Base-by-base conservation (phyloP, 2,797 vertebrate species). In the Zenarchopterus dispar region DNA sequence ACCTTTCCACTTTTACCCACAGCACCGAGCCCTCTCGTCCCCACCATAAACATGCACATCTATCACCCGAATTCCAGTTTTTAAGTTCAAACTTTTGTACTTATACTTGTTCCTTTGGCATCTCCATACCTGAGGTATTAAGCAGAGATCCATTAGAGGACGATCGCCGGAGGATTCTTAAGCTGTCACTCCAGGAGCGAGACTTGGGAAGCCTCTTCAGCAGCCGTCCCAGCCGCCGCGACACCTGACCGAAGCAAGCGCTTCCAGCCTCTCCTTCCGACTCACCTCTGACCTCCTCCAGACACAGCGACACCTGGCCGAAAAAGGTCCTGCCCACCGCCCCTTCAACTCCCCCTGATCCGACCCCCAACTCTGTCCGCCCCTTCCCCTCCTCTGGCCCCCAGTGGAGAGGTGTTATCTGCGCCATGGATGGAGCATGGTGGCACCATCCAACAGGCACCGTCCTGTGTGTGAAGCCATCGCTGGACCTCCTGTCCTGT, bases 131-230 rank as follows among this genome's bases (percentile, higher is more conserved):
- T 93, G 93, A 87, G 63, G 80, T 62, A 73, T 84, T 70, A 52
- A 94, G 85, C 81, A 92, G 89, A 16, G 91, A 90, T 70, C 94
- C 91, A 21, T 93, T 94, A 26, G 92, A 93, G 31, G 92, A 91
- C 1, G 89, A 89, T n/a, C 94, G 87, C 8, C 90, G 86, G 54
- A 93, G 91, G 78, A 91, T 81, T 62, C 88, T 80, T 41, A 94
- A 88, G 67, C 94, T 91, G 79, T 92, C 90, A 0, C 94, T 88
- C 91, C 95, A 94, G 36, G 94, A 90, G 59, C 88, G 92, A 3
- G 93, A 88, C 88, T 95, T 96, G 26, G 95, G 95, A 43, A 97
- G 92, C 72, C 95, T 93, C 68, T 93, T 80, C 64, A 98, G 95
- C 78, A 97, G 85, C 62, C 93, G 92, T 24, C 93, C 94, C 64